Evolutionary conservation across 2,888 invertebrate species (phyloP), one percentile per base, ranked within the genome.

Genomic region (Cyclophora albipunctata): DNA sequence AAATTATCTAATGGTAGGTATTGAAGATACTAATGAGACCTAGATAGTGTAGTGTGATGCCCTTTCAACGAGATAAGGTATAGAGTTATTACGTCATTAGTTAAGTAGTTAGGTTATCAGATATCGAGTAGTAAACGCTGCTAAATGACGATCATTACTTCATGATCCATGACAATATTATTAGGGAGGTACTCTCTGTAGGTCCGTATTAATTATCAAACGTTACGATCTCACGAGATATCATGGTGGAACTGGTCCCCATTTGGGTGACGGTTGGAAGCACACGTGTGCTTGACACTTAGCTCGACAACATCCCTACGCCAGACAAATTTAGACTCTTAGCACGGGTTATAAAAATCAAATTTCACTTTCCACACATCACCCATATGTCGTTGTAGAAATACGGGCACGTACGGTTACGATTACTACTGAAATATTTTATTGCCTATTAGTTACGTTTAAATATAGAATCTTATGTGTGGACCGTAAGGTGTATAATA

Each of bases 211-310:
- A 73, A 66, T 72, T 81, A 82, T 83, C 83, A 74, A 71, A 64
- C 37, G 75, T 71, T 75, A 75, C 74, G 73, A 84, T 84, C 84
- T 80, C 73, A 58, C 63, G 74, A 80, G 73, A 75, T 77, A 73
- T 73, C 71, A 67, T 70, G 67, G 71, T 66, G 65, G 69, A 75
- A 80, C 78, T 78, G 78, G 81, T 77, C 77, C 79, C 79, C 78
- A 81, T 82, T 84, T 80, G 78, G 84, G 76, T 78, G 81, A 82
- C 78, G 78, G 70, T 80, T 75, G 47, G 68, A 75, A 78, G 79
- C 83, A 76, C 85, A 86, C 85, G 85, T 86, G 84, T 83, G 81
- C 75, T 67, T 71, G 69, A 77, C 75, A 78, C 78, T 75, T 65
- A 70, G 73, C 69, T 65, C 68, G 72, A 64, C 66, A 64, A 69